phyloP scores from a whole-genome alignment of 1,140 invertebrate species.

The Drosophila erecta region DNA sequence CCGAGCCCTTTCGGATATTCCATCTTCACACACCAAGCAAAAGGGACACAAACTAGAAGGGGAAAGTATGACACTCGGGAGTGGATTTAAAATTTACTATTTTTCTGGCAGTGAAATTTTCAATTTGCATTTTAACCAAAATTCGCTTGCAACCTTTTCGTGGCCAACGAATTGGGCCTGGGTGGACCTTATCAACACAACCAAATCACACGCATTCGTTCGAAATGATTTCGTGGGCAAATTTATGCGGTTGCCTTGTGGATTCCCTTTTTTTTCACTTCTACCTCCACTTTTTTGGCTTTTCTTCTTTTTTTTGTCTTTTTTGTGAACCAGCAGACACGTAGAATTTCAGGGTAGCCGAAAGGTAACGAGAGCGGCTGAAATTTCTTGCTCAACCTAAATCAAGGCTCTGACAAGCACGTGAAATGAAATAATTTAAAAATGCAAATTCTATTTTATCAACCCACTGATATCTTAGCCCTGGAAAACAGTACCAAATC shows the following conservation, averaged over 20 bases:
- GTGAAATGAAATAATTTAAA: conserved; percentile 79
- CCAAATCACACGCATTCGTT: conserved; percentile 73
- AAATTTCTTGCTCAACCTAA: conserved; percentile 59
- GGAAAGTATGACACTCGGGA: conserved; percentile 20
- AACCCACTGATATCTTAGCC: conserved; percentile 50
- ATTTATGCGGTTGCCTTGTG: conserved; percentile 67
- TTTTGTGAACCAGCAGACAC: conserved; percentile 26
- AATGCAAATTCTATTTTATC: conserved; percentile 69
- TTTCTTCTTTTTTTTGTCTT: conserved; percentile 19
- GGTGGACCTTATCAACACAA: conserved; percentile 61
- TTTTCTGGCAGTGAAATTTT: conserved; percentile 56
- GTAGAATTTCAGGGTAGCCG: conserved; percentile 48
- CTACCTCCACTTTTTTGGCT: conserved; percentile 28
- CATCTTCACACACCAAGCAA: conserved; percentile 37
- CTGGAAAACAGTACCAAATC: conserved; percentile 55
- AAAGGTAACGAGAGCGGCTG: conserved; percentile 43
- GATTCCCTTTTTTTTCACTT: conserved; percentile 32
- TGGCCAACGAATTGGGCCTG: conserved; percentile 20
- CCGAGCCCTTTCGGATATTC: conserved; percentile 11
- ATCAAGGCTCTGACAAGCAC: conserved; percentile 74
- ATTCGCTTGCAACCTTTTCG: conserved; percentile 43
- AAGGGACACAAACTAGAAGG: conserved; percentile 3
- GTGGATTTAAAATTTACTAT: conserved; percentile 67
- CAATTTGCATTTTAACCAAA: conserved; percentile 75
- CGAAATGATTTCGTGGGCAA: conserved; percentile 63